Evolutionary conservation across 2,888 invertebrate genomes (phyloP).

Genomic region (Chalcis sispes): DNA sequence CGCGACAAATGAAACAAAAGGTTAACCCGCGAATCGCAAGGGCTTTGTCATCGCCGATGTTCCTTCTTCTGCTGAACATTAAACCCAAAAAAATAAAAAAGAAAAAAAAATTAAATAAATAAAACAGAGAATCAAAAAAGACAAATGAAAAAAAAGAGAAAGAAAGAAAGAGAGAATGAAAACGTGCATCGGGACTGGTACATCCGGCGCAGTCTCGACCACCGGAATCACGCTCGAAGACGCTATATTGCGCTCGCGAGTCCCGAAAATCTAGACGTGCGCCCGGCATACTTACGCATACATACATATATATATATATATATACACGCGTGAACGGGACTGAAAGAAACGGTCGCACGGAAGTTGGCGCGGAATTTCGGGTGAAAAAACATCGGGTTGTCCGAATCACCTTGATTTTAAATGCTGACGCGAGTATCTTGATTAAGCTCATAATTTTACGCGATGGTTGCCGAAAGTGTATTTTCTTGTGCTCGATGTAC

Average conservation of each 20-base stretch:
- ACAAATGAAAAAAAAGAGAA: not conserved
- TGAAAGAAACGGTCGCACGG: constrained; percentile 26
- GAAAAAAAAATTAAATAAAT: not conserved
- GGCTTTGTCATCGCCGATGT: constrained; percentile 12
- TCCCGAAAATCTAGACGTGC: constrained; percentile 46
- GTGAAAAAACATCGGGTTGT: constrained; percentile 27
- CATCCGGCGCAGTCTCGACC: constrained; percentile 30
- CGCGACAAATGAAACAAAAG: constrained; percentile 20
- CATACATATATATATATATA: not conserved
- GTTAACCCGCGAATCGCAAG: constrained; percentile 26
- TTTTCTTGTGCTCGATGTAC: not conserved
- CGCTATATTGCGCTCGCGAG: constrained; percentile 14
- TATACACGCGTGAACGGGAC: constrained; percentile 1
- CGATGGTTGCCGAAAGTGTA: constrained; percentile 5
- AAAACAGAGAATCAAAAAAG: constrained; percentile 12
- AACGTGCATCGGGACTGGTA: constrained; percentile 31
- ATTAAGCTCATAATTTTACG: constrained; percentile 38
- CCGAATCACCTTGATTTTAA: constrained; percentile 28
- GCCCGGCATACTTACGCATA: no score
- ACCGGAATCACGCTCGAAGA: constrained; percentile 52
- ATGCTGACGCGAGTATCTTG: constrained; percentile 44
- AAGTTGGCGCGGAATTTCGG: constrained; percentile 44
- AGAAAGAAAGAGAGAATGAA: constrained; percentile 27
- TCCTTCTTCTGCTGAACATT: constrained; percentile 14
- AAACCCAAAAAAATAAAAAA: constrained; percentile 1